Base-by-base conservation (phyloP, 2,797 vertebrate genomes). In the Acipenser transmontanus region DNA sequence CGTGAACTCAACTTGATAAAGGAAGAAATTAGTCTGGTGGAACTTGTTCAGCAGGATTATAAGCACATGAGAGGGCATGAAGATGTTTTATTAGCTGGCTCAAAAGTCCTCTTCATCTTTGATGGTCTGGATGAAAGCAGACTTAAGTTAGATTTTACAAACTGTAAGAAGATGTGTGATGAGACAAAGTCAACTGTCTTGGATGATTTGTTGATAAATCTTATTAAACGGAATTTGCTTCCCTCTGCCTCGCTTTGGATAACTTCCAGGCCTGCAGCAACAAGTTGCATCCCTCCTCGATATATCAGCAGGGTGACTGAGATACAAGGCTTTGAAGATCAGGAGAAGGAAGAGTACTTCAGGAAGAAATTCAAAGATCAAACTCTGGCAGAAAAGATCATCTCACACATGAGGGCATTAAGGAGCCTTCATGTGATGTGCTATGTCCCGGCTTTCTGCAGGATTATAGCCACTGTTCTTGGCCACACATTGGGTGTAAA, bases 61-160 rank as follows among this genome's bases (percentile, higher is more conserved):
- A 54, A 54, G n/a, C 47, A 60, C 13, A 61, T 61, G 57, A 51
- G 10, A 49, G 49, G 50, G 1, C 50, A 7, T 20, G 65, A 59
- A 6, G 1, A 20, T 34, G 4, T 20, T 49, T 59, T 66, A 17
- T 57, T 17, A 8, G 5, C 17, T 59, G 6, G 59, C 17, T 12
- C n/a, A 8, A 14, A 48, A 20, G 50, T 7, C 10, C 59, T 66
- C 4, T 66, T 66, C 11, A 66, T 66, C 50, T 66, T 66, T 66
- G 65, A 66, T 66, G 65, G 65, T 1, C 13, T 66, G 57, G 65
- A 66, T 60, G 65, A 66, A 66, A 61, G 65, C 12, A 57, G 8
- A 9, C 60, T 59, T 50, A 20, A 57, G 2, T n/a, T 61, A 20
- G 65, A 66, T 48, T 61, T 61, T 7, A 1, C 17, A 47, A 57